A percentile compares a stretch with the other conserved stretches of the same genome.
phyloP scores from a whole-genome alignment of 2,113 vertebrate species.

The Cyprinodon tularosa region DNA sequence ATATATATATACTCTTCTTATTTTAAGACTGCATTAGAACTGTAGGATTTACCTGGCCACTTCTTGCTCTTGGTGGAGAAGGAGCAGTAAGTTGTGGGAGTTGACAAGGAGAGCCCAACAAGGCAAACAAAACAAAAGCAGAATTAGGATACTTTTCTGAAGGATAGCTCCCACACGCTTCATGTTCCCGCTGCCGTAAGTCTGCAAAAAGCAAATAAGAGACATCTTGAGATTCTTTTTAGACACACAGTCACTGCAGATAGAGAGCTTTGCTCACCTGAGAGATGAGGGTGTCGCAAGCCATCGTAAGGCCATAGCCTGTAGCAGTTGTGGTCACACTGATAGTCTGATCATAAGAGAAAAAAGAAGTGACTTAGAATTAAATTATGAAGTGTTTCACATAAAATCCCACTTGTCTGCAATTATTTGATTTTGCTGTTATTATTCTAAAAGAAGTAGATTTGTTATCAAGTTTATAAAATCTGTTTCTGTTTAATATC shows the following conservation, averaged over 20 bases:
- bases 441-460: too few species aligned
- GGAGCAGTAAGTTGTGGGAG: slow-evolving; percentile 81
- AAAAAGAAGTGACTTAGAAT: not conserved
- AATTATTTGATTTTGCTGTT: not conserved
- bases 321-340: slow-evolving; percentile 83
- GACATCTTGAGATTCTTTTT: not conserved
- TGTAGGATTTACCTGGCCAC: slow-evolving; percentile 85
- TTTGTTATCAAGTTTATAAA: not conserved
- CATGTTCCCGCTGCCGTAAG: slow-evolving; percentile 87
- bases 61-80: slow-evolving; percentile 82
- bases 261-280: slow-evolving; percentile 81
- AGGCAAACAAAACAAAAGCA: slow-evolving; percentile 90
- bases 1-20: too few species aligned
- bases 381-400: not conserved
- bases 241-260: not conserved
- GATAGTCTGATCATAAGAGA: slow-evolving; percentile 76
- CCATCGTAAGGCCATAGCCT: slow-evolving; percentile 84
- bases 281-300: slow-evolving; percentile 93
- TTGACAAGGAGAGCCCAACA: slow-evolving; percentile 94
- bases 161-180: slow-evolving; percentile 90
- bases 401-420: not conserved
- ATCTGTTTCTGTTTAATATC: not conserved
- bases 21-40: not conserved
- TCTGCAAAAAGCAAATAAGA: slow-evolving; percentile 73
- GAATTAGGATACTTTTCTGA: slow-evolving; percentile 84